Evolutionary conservation across 2,797 vertebrate species (phyloP).

Genomic region (Ptychobarbus kaznakovi): DNA sequence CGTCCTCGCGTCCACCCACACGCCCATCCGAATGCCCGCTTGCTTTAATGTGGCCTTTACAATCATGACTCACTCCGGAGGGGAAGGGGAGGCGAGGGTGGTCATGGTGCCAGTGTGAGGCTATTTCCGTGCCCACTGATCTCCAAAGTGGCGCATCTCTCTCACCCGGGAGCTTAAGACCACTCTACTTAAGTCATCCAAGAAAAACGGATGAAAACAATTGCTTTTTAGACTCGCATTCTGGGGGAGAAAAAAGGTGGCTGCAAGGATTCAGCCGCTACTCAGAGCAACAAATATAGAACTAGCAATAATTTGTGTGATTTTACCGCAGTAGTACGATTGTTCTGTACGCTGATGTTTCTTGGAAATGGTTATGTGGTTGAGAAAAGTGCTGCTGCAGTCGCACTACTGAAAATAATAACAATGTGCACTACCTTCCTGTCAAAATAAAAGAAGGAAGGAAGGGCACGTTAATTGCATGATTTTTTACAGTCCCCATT

Average conservation of each 20-base stretch:
- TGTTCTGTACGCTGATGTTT: background rate
- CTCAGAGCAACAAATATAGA: background rate
- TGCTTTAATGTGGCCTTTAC: conserved; percentile 46
- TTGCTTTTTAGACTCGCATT: conserved; percentile 47
- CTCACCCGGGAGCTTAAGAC: conserved; percentile 34
- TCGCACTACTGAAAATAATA: background rate
- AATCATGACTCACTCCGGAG: conserved; percentile 46
- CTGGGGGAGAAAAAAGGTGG: conserved; percentile 5
- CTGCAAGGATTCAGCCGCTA: background rate
- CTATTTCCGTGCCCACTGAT: conserved; percentile 47
- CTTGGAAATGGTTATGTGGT: conserved; percentile 5
- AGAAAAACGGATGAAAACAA: conserved; percentile 46
- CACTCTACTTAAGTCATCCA: conserved; percentile 24
- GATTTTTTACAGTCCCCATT: background rate
- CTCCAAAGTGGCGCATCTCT: conserved; percentile 34
- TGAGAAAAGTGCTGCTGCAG: background rate
- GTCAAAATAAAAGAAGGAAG: background rate
- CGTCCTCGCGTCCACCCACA: conserved; percentile 51
- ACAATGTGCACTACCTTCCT: background rate
- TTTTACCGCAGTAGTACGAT: background rate
- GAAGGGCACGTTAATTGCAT: background rate
- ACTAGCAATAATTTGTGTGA: conserved; percentile 7
- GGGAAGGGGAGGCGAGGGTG: background rate
- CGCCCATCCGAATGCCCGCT: conserved; percentile 45
- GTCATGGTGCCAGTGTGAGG: conserved; percentile 19